A percentile compares a stretch with the other conserved stretches of the same genome.
Evolutionary conservation across 2,797 vertebrate genomes (phyloP).

Genomic region (Lutjanus campechanus): DNA sequence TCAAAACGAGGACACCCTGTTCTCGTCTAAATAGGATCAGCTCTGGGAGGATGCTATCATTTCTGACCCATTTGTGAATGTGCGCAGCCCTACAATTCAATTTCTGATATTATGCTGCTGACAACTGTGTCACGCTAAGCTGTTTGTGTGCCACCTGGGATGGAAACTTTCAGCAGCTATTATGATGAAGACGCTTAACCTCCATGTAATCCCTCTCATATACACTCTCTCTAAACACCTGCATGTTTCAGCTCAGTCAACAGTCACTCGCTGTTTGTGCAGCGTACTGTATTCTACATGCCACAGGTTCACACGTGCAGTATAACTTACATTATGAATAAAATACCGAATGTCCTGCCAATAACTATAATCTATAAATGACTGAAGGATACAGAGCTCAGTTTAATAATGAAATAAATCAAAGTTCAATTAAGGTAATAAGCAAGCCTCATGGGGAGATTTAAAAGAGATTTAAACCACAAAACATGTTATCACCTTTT

Average conservation of each 20-base stretch:
- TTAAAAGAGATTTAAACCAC: neutral
- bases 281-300: neutral
- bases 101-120: constrained; percentile 70
- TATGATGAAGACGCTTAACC: constrained; percentile 78
- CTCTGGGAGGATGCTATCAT: constrained; percentile 62
- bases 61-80: constrained; percentile 75
- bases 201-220: constrained; percentile 74
- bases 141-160: constrained; percentile 76
- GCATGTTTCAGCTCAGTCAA: constrained; percentile 61
- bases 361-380: neutral
- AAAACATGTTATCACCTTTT: neutral
- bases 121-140: constrained; percentile 71
- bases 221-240: constrained; percentile 67
- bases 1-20: constrained; percentile 67
- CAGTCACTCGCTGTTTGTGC: constrained; percentile 34
- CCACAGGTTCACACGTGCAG: neutral
- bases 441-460: neutral
- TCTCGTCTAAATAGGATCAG: constrained; percentile 68
- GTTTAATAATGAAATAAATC: neutral
- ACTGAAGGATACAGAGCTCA: neutral
- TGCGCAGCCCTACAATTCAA: constrained; percentile 40
- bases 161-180: constrained; percentile 78
- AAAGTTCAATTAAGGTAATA: neutral
- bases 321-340: neutral
- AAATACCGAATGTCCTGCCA: neutral